Evolutionary conservation across 2,113 vertebrate genomes (phyloP).

Genomic region (Potamarius usumacintae): DNA sequence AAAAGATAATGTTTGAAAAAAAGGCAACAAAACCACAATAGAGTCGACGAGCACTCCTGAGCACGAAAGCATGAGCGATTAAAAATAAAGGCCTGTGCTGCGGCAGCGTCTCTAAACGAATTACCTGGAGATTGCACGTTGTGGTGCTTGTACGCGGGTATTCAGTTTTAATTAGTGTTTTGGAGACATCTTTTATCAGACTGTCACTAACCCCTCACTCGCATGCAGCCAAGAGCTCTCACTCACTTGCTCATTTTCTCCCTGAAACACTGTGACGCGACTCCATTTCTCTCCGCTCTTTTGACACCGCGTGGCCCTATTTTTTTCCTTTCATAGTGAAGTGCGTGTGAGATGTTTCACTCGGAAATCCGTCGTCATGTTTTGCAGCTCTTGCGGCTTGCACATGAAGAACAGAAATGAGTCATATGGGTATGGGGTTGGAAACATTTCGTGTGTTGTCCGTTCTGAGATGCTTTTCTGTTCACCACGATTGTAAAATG

Average conservation of each 20-base stretch:
- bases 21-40: slow-evolving; percentile 57
- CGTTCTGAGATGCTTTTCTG: background rate
- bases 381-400: background rate
- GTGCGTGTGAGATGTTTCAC: background rate
- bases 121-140: slow-evolving; percentile 75
- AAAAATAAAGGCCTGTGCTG: slow-evolving; percentile 61
- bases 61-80: slow-evolving; percentile 66
- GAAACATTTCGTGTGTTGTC: background rate
- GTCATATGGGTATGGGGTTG: background rate
- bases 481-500: no score
- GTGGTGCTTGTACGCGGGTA: slow-evolving; percentile 68
- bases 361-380: background rate
- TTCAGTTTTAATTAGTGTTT: slow-evolving; percentile 79
- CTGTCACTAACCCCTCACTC: slow-evolving; percentile 70
- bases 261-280: slow-evolving; percentile 13
- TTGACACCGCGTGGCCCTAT: background rate
- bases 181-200: slow-evolving; percentile 76
- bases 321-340: background rate
- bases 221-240: slow-evolving; percentile 25
- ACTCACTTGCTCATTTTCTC: slow-evolving; percentile 34
- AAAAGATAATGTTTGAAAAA: slow-evolving; percentile 55
- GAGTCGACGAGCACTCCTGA: slow-evolving; percentile 62
- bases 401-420: no score
- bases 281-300: slow-evolving; percentile 33
- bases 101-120: slow-evolving; percentile 73